A percentile compares a stretch with the other conserved stretches of the same genome.
phyloP scores from a whole-genome alignment of 2,113 vertebrate species.

The Suncus etruscus region DNA sequence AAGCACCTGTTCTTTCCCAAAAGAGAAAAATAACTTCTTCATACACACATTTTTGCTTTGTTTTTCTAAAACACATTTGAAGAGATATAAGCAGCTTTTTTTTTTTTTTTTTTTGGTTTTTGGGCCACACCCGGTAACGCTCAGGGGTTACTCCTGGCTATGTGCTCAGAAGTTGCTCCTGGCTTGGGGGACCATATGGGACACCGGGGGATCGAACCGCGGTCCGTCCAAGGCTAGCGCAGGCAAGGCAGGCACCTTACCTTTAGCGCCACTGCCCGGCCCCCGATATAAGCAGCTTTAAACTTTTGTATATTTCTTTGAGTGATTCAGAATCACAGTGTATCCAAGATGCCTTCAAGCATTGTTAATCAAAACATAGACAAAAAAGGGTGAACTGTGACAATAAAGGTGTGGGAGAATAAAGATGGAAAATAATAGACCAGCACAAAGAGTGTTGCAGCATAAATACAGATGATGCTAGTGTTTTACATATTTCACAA shows the following conservation, averaged over 20 bases:
- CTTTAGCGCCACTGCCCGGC: no score
- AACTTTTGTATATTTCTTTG: constrained; percentile 4
- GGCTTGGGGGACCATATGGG: no score
- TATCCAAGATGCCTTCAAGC: neutral
- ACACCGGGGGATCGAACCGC: no score
- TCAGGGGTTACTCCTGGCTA: no score
- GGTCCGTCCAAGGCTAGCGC: no score
- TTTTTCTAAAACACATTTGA: constrained; percentile 58
- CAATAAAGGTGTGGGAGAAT: neutral
- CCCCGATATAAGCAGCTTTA: neutral
- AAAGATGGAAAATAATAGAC: neutral
- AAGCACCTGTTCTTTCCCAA: no score
- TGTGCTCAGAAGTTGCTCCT: no score
- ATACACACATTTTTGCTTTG: neutral
- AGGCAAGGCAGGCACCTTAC: no score
- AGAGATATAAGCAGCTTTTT: neutral
- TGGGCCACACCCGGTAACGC: no score
- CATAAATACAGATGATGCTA: neutral
- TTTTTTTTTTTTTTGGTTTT: no score
- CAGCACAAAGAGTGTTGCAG: neutral
- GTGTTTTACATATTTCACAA: neutral
- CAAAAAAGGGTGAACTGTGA: neutral
- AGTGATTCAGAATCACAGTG: constrained; percentile 24
- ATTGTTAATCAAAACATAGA: constrained; percentile 8
- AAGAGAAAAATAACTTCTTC: no score